These are phyloP conservation scores for Bellardia pandia DNA, from an alignment of 2,888 invertebrate genomes.

Conservation along the genomic window DNA sequence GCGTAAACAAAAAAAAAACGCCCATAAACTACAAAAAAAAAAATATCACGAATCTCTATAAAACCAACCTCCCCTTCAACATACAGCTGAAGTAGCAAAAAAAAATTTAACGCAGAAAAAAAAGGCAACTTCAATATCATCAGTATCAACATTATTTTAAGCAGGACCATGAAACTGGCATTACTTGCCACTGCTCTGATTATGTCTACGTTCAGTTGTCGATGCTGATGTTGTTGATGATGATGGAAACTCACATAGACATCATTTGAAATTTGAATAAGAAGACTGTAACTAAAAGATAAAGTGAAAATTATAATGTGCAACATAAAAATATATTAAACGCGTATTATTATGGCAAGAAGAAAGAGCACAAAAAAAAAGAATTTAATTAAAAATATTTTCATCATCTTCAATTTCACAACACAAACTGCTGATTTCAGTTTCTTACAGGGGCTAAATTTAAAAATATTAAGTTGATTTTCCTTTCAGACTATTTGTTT, in stretches of 20 bases:
- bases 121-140: background rate
- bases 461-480: conserved; percentile 49
- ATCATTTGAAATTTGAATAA: conserved; percentile 64
- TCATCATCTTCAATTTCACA: conserved; percentile 54
- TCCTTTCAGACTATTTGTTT: conserved; percentile 31
- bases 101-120: conserved; percentile 14
- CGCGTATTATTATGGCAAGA: conserved; percentile 35
- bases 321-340: conserved; percentile 65
- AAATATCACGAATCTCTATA: background rate
- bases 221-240: conserved; percentile 11
- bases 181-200: background rate
- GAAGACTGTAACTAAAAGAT: conserved; percentile 59
- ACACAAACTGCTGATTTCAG: conserved; percentile 18
- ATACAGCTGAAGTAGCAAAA: conserved; percentile 47
- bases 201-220: too few relatives aligned
- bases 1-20: conserved; percentile 7
- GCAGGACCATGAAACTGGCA: conserved; percentile 46
- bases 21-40: too few relatives aligned
- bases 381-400: conserved; percentile 69
- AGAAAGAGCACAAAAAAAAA: conserved; percentile 22
- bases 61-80: background rate
- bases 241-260: conserved; percentile 50
- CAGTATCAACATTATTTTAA: conserved; percentile 32
- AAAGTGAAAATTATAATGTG: conserved; percentile 60
- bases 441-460: background rate